A percentile compares a stretch with the other conserved stretches of the same genome.
Conservation (phyloP, 2,888 invertebrate genomes). For the Oscheius sp. region DNA sequence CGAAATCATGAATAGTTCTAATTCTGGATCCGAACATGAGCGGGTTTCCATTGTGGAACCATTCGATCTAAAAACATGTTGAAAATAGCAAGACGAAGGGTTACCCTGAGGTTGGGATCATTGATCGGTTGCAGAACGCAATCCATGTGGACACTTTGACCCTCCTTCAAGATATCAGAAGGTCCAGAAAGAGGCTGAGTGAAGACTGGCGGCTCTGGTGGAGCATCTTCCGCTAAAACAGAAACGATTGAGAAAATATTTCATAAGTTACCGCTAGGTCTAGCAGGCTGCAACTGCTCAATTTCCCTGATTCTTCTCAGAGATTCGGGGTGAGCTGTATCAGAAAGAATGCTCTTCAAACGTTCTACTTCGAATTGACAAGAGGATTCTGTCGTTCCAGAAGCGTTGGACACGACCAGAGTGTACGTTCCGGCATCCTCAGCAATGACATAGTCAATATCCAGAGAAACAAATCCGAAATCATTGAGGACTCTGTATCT, state of each 20-base stretch:
- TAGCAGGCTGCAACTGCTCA: conserved; percentile 68
- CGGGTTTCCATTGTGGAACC: conserved; percentile 92
- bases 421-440: conserved; percentile 87
- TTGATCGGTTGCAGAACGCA: conserved; percentile 92
- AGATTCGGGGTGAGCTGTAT: conserved; percentile 92
- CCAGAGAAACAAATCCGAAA: conserved; percentile 95
- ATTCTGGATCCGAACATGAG: conserved; percentile 85
- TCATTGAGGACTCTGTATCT: conserved; percentile 95
- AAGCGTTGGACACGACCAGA: conserved; percentile 62
- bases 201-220: conserved; percentile 80
- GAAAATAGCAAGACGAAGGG: not conserved
- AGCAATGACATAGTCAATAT: conserved; percentile 93
- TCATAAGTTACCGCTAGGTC: conserved; percentile 37
- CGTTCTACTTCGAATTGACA: conserved; percentile 81
- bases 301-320: conserved; percentile 81
- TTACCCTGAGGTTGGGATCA: conserved; percentile 88
- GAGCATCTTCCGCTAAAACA: conserved; percentile 59
- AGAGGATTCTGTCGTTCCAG: conserved; percentile 86
- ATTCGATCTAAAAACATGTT: conserved; percentile 83
- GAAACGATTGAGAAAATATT: not conserved
- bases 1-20: conserved; percentile 97
- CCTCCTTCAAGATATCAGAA: conserved; percentile 81
- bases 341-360: conserved; percentile 77
- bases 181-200: conserved; percentile 88
- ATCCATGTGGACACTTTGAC: conserved; percentile 77